Percentiles rank a stretch among this genome's conserved stretches.
These are phyloP conservation scores for Chymomyza costata DNA, from an alignment of 1,140 invertebrate species.

Conservation along the genomic window DNA sequence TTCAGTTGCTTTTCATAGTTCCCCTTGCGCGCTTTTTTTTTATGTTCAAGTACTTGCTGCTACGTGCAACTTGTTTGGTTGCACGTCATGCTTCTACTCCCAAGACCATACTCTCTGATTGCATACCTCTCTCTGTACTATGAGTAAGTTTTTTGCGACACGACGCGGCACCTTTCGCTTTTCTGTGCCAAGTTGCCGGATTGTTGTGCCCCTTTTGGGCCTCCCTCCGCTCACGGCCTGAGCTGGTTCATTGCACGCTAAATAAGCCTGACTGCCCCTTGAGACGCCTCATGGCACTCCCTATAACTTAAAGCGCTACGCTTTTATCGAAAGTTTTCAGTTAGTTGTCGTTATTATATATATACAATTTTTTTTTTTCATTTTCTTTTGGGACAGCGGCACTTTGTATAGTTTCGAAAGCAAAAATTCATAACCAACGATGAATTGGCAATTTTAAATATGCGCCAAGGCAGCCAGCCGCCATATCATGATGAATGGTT, in stretches of 20 bases:
- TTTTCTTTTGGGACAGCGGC: too few relatives aligned
- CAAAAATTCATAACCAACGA: slow-evolving; percentile 41
- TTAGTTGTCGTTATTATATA: neutral
- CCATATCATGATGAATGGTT: slow-evolving; percentile 49
- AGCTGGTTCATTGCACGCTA: slow-evolving; percentile 53
- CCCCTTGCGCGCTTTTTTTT: slow-evolving; percentile 29
- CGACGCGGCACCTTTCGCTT: slow-evolving; percentile 52
- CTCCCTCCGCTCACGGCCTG: slow-evolving; percentile 9
- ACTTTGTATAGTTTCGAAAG: slow-evolving; percentile 32
- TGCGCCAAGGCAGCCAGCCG: slow-evolving; percentile 18
- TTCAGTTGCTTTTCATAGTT: slow-evolving; percentile 27
- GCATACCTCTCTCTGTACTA: neutral
- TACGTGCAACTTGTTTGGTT: slow-evolving; percentile 58
- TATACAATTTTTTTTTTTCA: too few relatives aligned
- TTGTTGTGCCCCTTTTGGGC: slow-evolving; percentile 13
- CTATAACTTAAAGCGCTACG: too few relatives aligned
- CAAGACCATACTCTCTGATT: too few relatives aligned
- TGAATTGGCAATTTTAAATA: slow-evolving; percentile 41
- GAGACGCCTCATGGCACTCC: slow-evolving; percentile 1
- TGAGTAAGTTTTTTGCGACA: slow-evolving; percentile 5
- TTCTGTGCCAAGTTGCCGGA: slow-evolving; percentile 14
- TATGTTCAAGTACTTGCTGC: slow-evolving; percentile 51
- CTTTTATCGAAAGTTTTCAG: slow-evolving; percentile 30
- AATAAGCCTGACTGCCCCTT: too few relatives aligned
- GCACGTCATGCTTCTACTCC: neutral